Evolutionary conservation across 1,140 invertebrate species (phyloP).

Genomic region (Solenopsis fugax): DNA sequence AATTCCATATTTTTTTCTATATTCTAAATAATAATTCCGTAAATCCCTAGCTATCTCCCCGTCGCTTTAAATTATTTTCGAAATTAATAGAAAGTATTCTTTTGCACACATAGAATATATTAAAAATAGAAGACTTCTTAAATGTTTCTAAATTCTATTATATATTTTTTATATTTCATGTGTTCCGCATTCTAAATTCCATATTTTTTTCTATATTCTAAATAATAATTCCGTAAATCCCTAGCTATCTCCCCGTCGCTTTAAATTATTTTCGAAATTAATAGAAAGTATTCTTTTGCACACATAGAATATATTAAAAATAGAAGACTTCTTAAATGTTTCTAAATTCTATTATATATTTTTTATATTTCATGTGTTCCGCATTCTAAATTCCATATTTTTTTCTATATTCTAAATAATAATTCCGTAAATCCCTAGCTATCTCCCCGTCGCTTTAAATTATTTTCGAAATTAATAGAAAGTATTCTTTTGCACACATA

Average conservation of each 20-base stretch:
- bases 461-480: too few species aligned
- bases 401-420: not conserved
- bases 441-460: too few species aligned
- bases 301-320: not conserved
- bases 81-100: too few species aligned
- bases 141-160: not conserved
- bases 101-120: not conserved
- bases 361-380: not conserved
- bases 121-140: not conserved
- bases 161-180: not conserved
- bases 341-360: not conserved
- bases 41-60: too few species aligned
- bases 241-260: too few species aligned
- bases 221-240: too few species aligned
- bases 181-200: not conserved
- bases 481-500: not conserved
- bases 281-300: too few species aligned
- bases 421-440: too few species aligned
- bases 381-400: not conserved
- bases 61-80: too few species aligned
- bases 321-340: not conserved
- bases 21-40: constrained; percentile 1
- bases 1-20: not conserved
- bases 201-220: not conserved
- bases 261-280: too few species aligned